phyloP scores from a whole-genome alignment of 2,888 invertebrate genomes.

The Odontocerum albicorne region DNA sequence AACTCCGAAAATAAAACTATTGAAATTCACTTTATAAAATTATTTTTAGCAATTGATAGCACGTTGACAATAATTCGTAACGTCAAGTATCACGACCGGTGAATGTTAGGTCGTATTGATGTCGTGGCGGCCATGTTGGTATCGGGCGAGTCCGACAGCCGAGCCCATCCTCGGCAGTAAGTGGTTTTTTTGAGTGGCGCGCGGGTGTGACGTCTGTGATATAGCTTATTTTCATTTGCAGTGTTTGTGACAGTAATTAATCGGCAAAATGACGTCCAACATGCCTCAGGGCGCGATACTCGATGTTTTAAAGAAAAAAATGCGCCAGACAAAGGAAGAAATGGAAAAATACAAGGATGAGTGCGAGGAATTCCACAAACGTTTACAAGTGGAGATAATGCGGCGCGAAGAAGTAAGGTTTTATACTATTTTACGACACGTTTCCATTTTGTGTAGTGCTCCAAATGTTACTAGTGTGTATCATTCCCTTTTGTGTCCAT shows the following conservation, averaged over 20 bases:
- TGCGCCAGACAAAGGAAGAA: constrained; percentile 98
- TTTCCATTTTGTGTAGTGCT: not conserved
- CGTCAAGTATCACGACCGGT: constrained; percentile 16
- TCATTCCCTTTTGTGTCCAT: too few species aligned
- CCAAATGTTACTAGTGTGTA: too few species aligned
- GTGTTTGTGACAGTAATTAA: constrained; percentile 32
- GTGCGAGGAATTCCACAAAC: constrained; percentile 94
- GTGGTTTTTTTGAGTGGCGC: constrained; percentile 32
- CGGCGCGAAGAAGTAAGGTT: constrained; percentile 93
- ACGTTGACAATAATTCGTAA: not conserved
- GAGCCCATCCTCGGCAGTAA: constrained; percentile 28
- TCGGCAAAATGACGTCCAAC: constrained; percentile 75
- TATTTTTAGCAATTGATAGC: constrained; percentile 39
- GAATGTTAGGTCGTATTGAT: constrained; percentile 20
- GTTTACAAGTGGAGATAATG: constrained; percentile 93
- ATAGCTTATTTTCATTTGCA: constrained; percentile 19
- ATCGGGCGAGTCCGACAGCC: constrained; percentile 16
- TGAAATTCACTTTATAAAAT: too few species aligned
- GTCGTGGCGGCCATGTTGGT: constrained; percentile 34
- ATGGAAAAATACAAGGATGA: constrained; percentile 98
- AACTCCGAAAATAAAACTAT: too few species aligned
- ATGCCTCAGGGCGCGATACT: constrained; percentile 91
- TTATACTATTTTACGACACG: constrained; percentile 12
- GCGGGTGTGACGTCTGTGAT: constrained; percentile 19
- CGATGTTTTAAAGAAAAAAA: constrained; percentile 99